Evolutionary conservation across 2,113 vertebrate genomes (phyloP).

Genomic region (Cryptomyrus ogoouensis): DNA sequence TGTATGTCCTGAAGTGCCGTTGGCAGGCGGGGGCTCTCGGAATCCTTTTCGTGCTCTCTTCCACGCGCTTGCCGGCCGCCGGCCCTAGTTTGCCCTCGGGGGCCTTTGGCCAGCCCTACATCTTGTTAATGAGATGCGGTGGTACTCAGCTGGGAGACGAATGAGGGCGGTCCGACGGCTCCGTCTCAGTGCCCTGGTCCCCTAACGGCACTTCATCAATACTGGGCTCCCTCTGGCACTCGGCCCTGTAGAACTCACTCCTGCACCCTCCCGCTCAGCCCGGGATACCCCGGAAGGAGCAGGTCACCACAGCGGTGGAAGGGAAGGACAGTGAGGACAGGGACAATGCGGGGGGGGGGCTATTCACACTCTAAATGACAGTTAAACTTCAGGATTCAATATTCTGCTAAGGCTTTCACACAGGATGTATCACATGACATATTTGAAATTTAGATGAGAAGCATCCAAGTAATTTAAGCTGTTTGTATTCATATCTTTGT

Average conservation of each 20-base stretch:
- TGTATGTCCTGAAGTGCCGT: not conserved
- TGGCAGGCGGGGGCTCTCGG: not conserved
- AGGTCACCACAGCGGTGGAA: not conserved
- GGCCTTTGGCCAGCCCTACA: conserved; percentile 16
- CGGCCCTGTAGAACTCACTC: not conserved
- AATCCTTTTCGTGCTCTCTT: not conserved
- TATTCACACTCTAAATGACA: not conserved
- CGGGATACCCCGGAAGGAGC: not conserved
- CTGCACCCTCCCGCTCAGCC: not conserved
- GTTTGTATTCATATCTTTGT: not conserved
- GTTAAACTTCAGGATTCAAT: not conserved
- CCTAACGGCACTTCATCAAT: not conserved
- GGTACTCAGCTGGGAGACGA: not conserved
- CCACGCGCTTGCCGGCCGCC: not conserved
- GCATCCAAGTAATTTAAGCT: not conserved
- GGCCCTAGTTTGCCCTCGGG: not conserved
- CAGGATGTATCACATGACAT: not conserved
- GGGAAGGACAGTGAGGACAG: not conserved
- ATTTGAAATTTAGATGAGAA: not conserved
- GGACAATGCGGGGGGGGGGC: not conserved
- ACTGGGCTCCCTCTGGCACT: not conserved
- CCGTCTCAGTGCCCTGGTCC: not conserved
- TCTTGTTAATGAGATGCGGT: conserved; percentile 13
- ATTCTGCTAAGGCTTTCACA: not conserved
- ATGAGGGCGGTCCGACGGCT: not conserved